Percentiles rank a stretch among this genome's conserved stretches.
These are phyloP conservation scores for Plebejus melissa DNA, from an alignment of 2,888 invertebrate genomes.

Conservation along the genomic window DNA sequence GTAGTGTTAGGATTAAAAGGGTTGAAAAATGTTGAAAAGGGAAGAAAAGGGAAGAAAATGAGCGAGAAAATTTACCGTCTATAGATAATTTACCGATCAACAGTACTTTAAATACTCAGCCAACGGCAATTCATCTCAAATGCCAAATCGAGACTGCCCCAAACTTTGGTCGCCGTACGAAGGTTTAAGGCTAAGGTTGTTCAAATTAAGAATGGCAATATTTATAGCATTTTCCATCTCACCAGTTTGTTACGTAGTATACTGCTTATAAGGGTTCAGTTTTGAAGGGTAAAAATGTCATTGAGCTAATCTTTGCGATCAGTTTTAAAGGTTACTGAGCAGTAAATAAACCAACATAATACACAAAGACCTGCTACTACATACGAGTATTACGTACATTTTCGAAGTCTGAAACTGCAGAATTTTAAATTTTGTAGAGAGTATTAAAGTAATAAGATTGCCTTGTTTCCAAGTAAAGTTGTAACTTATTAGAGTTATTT, in stretches of 20 bases:
- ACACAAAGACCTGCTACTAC: neutral
- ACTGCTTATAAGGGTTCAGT: conserved; percentile 21
- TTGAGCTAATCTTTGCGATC: conserved; percentile 11
- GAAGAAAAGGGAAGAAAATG: neutral
- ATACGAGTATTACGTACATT: neutral
- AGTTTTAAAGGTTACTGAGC: conserved; percentile 10
- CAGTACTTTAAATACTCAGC: neutral
- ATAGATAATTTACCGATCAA: neutral
- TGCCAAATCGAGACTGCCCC: conserved; percentile 12
- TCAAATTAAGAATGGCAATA: conserved; percentile 15
- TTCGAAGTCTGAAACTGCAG: neutral
- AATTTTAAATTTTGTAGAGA: neutral
- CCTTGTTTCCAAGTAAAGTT: too few species aligned
- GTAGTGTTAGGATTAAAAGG: neutral
- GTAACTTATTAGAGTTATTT: too few species aligned
- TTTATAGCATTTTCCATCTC: conserved; percentile 24
- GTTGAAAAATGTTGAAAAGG: neutral
- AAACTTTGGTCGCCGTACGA: conserved; percentile 9
- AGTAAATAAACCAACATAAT: neutral
- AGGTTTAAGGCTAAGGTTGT: conserved; percentile 9
- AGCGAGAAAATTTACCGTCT: neutral
- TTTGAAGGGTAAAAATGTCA: conserved; percentile 24
- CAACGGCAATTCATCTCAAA: conserved; percentile 10
- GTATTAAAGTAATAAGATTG: too few species aligned
- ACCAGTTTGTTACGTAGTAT: neutral